phyloP scores from a whole-genome alignment of 2,797 vertebrate genomes.

The Cetoscarus ocellatus region DNA sequence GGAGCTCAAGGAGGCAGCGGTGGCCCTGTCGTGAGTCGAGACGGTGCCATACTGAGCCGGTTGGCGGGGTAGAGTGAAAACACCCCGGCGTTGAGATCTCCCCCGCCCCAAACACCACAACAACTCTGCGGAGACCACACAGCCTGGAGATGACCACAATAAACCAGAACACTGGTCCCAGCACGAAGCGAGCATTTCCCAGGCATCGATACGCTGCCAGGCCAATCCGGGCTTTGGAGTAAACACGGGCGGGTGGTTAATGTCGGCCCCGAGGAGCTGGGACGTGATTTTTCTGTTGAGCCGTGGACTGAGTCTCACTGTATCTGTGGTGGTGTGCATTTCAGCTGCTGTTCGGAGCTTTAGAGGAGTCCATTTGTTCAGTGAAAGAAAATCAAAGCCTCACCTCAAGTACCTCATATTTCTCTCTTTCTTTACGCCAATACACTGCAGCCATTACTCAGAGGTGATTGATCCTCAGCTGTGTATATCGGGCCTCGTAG shows the following conservation, averaged over 20 bases:
- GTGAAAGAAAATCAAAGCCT: slow-evolving; percentile 24
- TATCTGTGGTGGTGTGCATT: slow-evolving; percentile 15
- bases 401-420: slow-evolving; percentile 7
- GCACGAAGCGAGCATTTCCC: slow-evolving; percentile 73
- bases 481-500: neutral
- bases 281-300: slow-evolving; percentile 53
- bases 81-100: slow-evolving; percentile 52
- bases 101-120: slow-evolving; percentile 57
- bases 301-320: slow-evolving; percentile 29
- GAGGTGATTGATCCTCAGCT: slow-evolving; percentile 18
- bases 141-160: slow-evolving; percentile 76
- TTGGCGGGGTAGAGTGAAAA: slow-evolving; percentile 66
- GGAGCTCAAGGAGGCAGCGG: slow-evolving; percentile 41
- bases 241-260: slow-evolving; percentile 71
- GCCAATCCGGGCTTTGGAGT: slow-evolving; percentile 68
- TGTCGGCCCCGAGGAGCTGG: slow-evolving; percentile 45
- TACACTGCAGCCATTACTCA: slow-evolving; percentile 20
- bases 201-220: slow-evolving; percentile 59
- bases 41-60: slow-evolving; percentile 63
- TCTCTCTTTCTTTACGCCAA: slow-evolving; percentile 17
- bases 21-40: slow-evolving; percentile 60
- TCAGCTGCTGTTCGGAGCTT: slow-evolving; percentile 4
- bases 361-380: slow-evolving; percentile 1
- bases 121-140: slow-evolving; percentile 71
- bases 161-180: slow-evolving; percentile 76